Base-by-base conservation (phyloP, 92 coral and sea anemone species). In the Metridium senile region DNA sequence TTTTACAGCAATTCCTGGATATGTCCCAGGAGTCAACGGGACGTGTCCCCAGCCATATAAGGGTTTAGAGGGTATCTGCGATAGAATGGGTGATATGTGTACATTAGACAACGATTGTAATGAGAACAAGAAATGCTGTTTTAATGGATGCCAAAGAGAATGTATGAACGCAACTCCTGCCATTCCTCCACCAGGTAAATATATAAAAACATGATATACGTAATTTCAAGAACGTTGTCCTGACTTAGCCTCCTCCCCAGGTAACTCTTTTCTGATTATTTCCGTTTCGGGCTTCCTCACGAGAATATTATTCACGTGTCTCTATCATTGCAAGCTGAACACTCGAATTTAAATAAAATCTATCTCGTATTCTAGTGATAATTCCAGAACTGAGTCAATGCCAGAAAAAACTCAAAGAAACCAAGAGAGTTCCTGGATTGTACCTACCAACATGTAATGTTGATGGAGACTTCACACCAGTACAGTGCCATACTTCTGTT, bases 81-180 rank as follows among this genome's bases (percentile, higher is more conserved):
- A 87, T 86, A 87, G 81, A 64, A 76, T 76, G 82, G 95, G 84
- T 13, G 80, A 80, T 22, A 47, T 33, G 66, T 90, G 95, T 61
- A 62, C 66, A 28, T 79, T 59, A 52, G 95, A 90, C 70, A 53
- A 33, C 9, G 80, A 72, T 68, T 83, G 95, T 61, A 46, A 71
- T 26, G 74, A 63, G 27, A 57, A 76, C 23, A 83, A 81, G 47
- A 71, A 83, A 45, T 90, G 95, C 68, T 90, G 95, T 66, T 90
- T 83, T 70, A 90, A 85, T 74, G 95, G 95, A 23, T 90, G 95
- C 54, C 95, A 90, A 61, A 82, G 80, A 26, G 65, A 77, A 70
- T 90, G 95, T 63, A 49, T 84, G 28, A 76, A 76, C 18, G 81
- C 89, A 67, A 82, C 6, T 33, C 87, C 78, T 78, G 62, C 53